Evolutionary conservation across 2,888 invertebrate species (phyloP), one percentile per base, ranked within the genome.

Genomic region (Noctua comes): DNA sequence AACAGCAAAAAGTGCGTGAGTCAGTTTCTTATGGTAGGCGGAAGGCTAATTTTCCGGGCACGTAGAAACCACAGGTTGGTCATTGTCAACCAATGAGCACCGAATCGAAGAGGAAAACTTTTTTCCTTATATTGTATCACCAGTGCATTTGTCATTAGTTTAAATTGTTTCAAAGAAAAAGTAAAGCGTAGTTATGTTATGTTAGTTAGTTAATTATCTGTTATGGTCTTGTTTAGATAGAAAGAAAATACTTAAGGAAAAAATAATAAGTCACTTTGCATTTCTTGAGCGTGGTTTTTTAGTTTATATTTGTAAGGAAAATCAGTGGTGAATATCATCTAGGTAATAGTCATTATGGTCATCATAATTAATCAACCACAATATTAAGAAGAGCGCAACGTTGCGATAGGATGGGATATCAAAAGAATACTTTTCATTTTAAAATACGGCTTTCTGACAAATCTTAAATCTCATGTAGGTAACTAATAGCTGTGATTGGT

Each of bases 41-140:
- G 81, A 85, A 87, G 77, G 21, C 54, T 2, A 31, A 76, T 81
- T 85, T 87, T 78, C 87, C 85, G 62, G 62, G 74, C 85, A 86
- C 85, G 85, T 86, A 77, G 66, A 7, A 51, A 77, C 75, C 85
- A 13, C 73, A 68, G 77, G 64, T 46, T 76, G 77, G 75, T 78
- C 76, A 86, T 85, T 86, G 85, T 86, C 81, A 80, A 64, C 65
- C 59, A 79, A 76, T 51, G 74, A 64, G 64, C 73, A 73, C 68
- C 70, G 46, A 87, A 78, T 72, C 73, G 59, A 78, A 62, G 76
- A 86, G 85, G 85, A 87, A 85, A 85, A 73, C 54, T 21, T 48
- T 68, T 87, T 76, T 85, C 85, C 85, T 80, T 66, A 59, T 71
- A 66, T 66, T 31, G 65, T 84, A 77, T 69, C 72, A 75, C 13